Conservation (phyloP, 1,140 invertebrate genomes). For the Dreissena rostriformis region DNA sequence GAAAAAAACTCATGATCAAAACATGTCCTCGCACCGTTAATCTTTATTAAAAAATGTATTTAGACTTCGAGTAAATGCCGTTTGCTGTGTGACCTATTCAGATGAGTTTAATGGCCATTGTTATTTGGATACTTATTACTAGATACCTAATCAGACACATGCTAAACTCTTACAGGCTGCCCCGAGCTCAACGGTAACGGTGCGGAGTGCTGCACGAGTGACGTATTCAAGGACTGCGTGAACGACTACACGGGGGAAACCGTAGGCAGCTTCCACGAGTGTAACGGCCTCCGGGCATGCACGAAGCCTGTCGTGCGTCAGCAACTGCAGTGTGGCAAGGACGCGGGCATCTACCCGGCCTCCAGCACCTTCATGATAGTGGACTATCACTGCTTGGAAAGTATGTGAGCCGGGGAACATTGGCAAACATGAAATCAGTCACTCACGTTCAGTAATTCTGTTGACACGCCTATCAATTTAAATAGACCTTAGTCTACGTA, state of each 20-base stretch:
- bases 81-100: too few species aligned
- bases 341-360: not conserved
- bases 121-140: too few species aligned
- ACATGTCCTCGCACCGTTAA: too few species aligned
- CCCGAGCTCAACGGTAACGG: not conserved
- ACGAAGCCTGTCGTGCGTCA: constrained; percentile 5
- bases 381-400: constrained; percentile 34
- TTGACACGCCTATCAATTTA: too few species aligned
- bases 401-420: not conserved
- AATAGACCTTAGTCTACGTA: too few species aligned
- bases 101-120: too few species aligned
- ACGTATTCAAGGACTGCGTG: constrained; percentile 12
- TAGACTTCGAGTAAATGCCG: too few species aligned
- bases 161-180: too few species aligned
- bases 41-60: too few species aligned
- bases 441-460: not conserved
- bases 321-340: not conserved
- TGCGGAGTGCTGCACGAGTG: constrained; percentile 9
- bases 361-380: constrained; percentile 34
- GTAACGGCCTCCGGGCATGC: constrained; percentile 5
- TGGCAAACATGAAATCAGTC: not conserved
- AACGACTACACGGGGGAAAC: not conserved
- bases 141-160: too few species aligned
- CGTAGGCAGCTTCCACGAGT: not conserved
- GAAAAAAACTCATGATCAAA: too few species aligned